Base-by-base conservation (phyloP, 2,888 invertebrate genomes). In the Plebejus anna region DNA sequence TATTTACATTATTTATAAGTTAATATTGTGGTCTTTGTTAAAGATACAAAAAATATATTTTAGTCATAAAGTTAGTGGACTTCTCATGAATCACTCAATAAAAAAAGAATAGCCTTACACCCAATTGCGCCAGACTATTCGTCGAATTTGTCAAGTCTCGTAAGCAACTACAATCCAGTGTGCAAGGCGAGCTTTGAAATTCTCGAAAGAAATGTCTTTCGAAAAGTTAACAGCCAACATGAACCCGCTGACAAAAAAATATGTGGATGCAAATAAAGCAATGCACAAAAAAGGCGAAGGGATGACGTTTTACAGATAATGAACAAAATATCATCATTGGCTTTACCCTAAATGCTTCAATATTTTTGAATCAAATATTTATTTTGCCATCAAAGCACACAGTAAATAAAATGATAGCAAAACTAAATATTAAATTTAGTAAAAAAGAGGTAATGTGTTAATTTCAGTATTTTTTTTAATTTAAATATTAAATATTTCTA, bases 201-300 rank as follows among this genome's bases (percentile, higher is more conserved):
- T 75, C 75, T 51, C 51, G 13, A 76, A 75, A 66, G 66, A 77
- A 13, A 75, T 47, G 13, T 75, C 75, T n/a, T 78, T 77, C 3
- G 77, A 78, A 72, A 75, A 77, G 66, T 11, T 77, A n/a, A 75
- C 75, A 38, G 47, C 70, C 42, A 71, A 77, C 3, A 76, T 78
- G 77, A 78, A 77, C 42, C 75, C 75, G 42, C 28, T 75, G 16
- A 61, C 75, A 9, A 77, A 76, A 71, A 78, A 72, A 47, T 3
- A n/a, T 78, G 75, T 75, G 72, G 76, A 76, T 76, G 71, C 76
- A 76, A 76, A 16, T 71, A 16, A 76, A 70, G 36, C 55, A 51
- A 11, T 32, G 47, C 2, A 55, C 38, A 76, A 70, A 70, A 70
- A 70, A 76, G 16, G 1, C 13, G 22, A 76, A 76, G 3, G 76